phyloP scores from a whole-genome alignment of 2,888 invertebrate genomes.

The Thysanoteuthis rhombus region DNA sequence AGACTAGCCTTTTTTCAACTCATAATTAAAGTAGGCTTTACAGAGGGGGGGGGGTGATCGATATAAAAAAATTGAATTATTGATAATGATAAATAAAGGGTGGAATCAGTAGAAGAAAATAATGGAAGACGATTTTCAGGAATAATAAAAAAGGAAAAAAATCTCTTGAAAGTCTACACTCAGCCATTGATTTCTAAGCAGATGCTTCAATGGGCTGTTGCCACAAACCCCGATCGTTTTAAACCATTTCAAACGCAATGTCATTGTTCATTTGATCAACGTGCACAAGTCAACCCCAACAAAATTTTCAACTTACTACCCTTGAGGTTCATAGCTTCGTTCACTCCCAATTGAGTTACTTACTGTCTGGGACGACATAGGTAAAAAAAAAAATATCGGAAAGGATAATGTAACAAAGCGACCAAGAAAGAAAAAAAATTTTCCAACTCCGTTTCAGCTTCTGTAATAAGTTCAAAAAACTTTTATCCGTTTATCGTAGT shows the following conservation, averaged over 20 bases:
- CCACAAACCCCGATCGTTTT: neutral
- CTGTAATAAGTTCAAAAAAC: neutral
- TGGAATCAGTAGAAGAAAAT: neutral
- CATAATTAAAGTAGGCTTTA: neutral
- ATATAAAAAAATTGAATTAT: neutral
- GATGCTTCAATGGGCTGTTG: neutral
- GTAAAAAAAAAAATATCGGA: neutral
- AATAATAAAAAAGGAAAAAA: neutral
- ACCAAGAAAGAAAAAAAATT: neutral
- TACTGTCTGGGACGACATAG: neutral
- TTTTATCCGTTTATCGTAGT: neutral
- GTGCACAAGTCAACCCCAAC: neutral
- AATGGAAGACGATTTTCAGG: neutral
- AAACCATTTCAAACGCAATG: conserved; percentile 12
- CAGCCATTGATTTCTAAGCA: neutral
- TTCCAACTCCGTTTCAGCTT: neutral
- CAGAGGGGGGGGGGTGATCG: no score
- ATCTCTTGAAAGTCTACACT: neutral
- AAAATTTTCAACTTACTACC: neutral
- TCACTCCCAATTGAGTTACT: neutral
- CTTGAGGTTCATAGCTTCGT: neutral
- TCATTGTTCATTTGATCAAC: neutral
- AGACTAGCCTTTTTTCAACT: neutral
- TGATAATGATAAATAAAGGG: neutral
- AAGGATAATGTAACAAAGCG: neutral